Conservation (phyloP, 2,797 vertebrate genomes). For the Cyclopterus lumpus region DNA sequence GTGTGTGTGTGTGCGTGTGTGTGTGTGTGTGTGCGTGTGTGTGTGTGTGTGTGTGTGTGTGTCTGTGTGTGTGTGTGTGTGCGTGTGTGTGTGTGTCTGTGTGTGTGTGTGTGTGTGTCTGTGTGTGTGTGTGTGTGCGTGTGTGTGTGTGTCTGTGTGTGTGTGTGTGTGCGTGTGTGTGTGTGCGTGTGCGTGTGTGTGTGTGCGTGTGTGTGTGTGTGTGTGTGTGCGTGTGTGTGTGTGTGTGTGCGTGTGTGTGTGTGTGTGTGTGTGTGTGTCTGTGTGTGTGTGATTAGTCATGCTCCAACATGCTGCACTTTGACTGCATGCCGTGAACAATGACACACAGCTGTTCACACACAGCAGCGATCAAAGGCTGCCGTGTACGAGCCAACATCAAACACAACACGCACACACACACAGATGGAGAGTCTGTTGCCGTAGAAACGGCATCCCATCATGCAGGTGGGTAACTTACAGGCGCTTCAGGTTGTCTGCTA, state of each 20-base stretch:
- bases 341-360: conserved; percentile 29
- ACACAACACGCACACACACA: conserved; percentile 7
- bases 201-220: no score
- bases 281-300: conserved; percentile 9
- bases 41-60: no score
- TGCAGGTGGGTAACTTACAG: conserved; percentile 86
- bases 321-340: conserved; percentile 5
- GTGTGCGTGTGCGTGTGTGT: no score
- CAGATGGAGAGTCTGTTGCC: conserved; percentile 29
- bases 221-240: no score
- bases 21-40: no score
- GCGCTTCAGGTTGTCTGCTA: conserved; percentile 95
- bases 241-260: background rate
- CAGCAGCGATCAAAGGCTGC: conserved; percentile 16
- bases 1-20: no score
- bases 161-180: no score
- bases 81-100: no score
- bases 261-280: background rate
- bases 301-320: conserved; percentile 12
- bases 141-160: no score
- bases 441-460: conserved; percentile 47
- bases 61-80: no score
- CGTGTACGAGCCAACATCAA: conserved; percentile 4
- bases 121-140: no score
- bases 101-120: no score